phyloP scores from a whole-genome alignment of 1,140 invertebrate species.

The Aphidius ervi region DNA sequence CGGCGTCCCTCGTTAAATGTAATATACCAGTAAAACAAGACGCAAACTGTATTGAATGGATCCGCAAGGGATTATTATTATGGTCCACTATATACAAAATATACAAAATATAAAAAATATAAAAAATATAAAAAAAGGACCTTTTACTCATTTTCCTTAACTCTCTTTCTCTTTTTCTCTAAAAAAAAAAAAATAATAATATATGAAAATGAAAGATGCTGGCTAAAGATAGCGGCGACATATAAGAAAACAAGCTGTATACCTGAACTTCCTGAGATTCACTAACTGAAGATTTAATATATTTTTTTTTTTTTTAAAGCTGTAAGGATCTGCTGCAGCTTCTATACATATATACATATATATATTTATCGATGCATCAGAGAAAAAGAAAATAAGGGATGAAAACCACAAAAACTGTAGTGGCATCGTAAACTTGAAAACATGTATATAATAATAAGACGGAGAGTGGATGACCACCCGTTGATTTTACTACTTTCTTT shows the following conservation, averaged over 20 bases:
- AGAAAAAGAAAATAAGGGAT: constrained; percentile 13
- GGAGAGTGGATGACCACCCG: background rate
- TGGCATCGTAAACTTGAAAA: background rate
- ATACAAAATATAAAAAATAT: too few relatives aligned
- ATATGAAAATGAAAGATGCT: constrained; percentile 6
- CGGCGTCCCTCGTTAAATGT: constrained; percentile 38
- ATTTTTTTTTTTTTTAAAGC: constrained; percentile 22
- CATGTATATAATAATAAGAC: background rate
- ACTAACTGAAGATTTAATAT: constrained; percentile 2
- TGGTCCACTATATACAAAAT: too few relatives aligned
- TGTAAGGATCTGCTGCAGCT: too few relatives aligned
- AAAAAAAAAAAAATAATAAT: background rate
- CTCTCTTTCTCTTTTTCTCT: too few relatives aligned
- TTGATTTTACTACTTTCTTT: too few relatives aligned
- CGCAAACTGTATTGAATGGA: constrained; percentile 36
- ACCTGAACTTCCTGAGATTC: constrained; percentile 18
- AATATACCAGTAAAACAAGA: constrained; percentile 46
- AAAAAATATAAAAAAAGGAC: too few relatives aligned
- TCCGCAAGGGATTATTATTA: constrained; percentile 29
- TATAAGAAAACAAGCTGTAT: constrained; percentile 11
- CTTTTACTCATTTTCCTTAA: constrained; percentile 11
- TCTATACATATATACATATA: too few relatives aligned
- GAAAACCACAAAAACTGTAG: too few relatives aligned
- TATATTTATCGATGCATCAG: constrained; percentile 23
- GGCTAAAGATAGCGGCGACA: constrained; percentile 22